Base-by-base conservation (phyloP, 2,113 vertebrate genomes). In the Dendropsophus ebraccatus region DNA sequence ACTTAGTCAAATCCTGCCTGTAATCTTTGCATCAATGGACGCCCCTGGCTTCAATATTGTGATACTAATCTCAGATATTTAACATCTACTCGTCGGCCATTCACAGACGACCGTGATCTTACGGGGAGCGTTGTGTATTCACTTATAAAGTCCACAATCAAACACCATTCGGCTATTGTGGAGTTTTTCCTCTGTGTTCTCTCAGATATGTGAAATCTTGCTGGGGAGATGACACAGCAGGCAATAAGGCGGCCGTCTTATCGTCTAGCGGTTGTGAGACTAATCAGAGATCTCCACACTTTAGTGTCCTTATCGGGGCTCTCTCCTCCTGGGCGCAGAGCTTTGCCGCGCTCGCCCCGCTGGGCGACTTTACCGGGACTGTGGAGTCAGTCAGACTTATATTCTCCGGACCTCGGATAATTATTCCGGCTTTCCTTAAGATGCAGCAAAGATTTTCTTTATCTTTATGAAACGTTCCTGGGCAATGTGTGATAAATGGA, bases 211-310 rank as follows among this genome's bases (percentile, higher is more conserved):
- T 85, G 62, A 70, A 86, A 86, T 86, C 80, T 86, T 73, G 76
- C 77, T 86, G 65, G 65, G 73, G 84, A 73, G 67, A 86, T 85
- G 70, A 69, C 84, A 37, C 84, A 85, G 75, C 84, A 85, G 75
- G 84, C 75, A 79, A 79, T 35, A 85, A 69, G 77, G 78, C 21
- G 56, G 47, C 30, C 79, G 58, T 35, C 75, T 85, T 78, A 85
- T 79, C 49, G 30, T 35, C 52, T 28, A 79, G 67, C 79, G 84
- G 84, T 80, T 79, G 84, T 72, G 84, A 79, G 60, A 56, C 84
- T 85, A 85, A 85, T 85, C 84, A 85, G 49, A 79, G 84, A 85
- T 85, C 75, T 67, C 75, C 75, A 85, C 84, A 85, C 75, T 85
- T 76, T 69, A 79, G 62, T 30, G 50, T 80, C 50, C 84, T 86